Percentiles rank a stretch among this genome's conserved stretches.
phyloP scores from a whole-genome alignment of 2,113 vertebrate genomes.

The Aegotheles bennettii region DNA sequence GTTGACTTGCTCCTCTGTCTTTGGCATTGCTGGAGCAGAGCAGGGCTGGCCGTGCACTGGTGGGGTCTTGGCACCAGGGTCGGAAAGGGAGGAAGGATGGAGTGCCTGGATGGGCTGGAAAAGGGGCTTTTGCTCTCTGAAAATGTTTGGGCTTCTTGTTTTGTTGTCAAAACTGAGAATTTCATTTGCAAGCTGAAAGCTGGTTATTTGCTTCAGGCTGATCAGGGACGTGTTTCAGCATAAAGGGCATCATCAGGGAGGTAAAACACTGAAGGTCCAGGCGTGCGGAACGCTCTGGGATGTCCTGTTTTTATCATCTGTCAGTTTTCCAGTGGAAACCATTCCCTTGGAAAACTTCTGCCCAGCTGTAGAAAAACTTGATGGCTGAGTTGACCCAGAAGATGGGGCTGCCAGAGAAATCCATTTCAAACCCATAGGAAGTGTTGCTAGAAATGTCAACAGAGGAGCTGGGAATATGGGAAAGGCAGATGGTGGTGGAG shows the following conservation, averaged over 20 bases:
- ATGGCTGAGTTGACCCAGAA: neutral
- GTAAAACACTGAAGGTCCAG: neutral
- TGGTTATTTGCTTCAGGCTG: neutral
- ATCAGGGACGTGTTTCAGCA: neutral
- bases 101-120: neutral
- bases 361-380: neutral
- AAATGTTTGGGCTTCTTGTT: neutral
- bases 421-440: neutral
- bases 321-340: neutral
- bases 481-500: neutral
- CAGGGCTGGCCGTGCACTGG: fast-evolving
- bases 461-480: neutral
- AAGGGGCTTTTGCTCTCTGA: neutral
- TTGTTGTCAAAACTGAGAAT: neutral
- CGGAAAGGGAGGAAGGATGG: neutral
- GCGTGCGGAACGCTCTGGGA: fast-evolving
- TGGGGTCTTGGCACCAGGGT: fast-evolving
- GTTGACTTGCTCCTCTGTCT: neutral
- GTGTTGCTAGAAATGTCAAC: neutral
- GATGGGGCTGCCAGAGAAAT: neutral
- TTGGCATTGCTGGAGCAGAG: neutral
- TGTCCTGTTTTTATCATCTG: neutral
- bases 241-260: neutral
- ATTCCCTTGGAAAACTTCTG: neutral
- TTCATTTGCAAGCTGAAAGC: neutral